These are phyloP conservation scores for Drosophila mimica DNA, from an alignment of 2,888 invertebrate species.

Conservation along the genomic window DNA sequence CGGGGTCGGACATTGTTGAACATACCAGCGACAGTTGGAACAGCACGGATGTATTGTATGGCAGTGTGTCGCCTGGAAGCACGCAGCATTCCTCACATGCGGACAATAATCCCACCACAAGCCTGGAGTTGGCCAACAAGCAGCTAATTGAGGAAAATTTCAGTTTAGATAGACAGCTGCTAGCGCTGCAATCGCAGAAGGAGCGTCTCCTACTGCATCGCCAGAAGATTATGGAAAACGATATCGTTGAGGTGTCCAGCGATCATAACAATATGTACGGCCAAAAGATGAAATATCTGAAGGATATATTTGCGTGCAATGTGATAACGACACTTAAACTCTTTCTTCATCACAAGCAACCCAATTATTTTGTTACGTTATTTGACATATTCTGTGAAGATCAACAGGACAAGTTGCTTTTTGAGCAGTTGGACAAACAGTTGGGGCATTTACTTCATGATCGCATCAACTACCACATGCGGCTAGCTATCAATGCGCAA, in stretches of 20 bases:
- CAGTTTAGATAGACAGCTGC: conserved; percentile 28
- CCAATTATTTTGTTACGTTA: conserved; percentile 41
- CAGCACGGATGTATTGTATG: background rate
- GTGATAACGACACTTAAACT: conserved; percentile 2
- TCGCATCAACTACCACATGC: conserved; percentile 39
- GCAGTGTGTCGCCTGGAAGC: background rate
- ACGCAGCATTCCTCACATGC: background rate
- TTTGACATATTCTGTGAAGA: conserved; percentile 46
- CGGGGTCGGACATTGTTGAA: background rate
- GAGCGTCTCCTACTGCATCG: conserved; percentile 1
- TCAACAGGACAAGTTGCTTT: conserved; percentile 25
- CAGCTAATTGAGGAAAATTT: conserved; percentile 33
- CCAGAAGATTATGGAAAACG: background rate
- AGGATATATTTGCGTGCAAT: conserved; percentile 39
- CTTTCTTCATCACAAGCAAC: background rate
- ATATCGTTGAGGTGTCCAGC: background rate
- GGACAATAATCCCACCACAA: background rate
- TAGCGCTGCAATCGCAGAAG: conserved; percentile 20
- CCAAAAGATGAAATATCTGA: conserved; percentile 41
- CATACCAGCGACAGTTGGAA: background rate
- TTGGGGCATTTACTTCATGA: conserved; percentile 51
- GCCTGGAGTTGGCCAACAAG: conserved; percentile 14
- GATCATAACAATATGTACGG: conserved; percentile 6
- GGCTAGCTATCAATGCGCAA: conserved; percentile 35
- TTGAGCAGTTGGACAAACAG: conserved; percentile 55